A percentile compares a stretch with the other conserved stretches of the same genome.
Evolutionary conservation across 2,797 vertebrate species (phyloP).

Genomic region (Tokudaia muenninki): DNA sequence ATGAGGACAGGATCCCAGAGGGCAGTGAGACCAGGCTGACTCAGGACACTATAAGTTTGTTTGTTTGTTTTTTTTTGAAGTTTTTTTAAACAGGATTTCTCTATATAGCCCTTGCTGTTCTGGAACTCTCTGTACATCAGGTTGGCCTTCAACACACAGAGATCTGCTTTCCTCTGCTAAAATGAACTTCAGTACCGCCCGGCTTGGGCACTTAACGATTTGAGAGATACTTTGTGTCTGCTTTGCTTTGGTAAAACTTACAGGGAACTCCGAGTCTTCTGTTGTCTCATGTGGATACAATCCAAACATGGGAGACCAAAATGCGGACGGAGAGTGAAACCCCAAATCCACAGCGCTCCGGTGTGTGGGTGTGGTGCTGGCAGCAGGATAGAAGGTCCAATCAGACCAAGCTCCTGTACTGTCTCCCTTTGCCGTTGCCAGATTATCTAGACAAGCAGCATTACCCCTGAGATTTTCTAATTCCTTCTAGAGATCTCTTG

Average conservation of each 20-base stretch:
- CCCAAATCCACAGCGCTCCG: not conserved
- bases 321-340: not conserved
- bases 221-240: not conserved
- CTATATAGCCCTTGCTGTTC: not conserved
- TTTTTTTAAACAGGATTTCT: not conserved
- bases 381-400: not conserved
- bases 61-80: no score
- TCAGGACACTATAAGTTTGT: not conserved
- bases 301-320: constrained; percentile 25
- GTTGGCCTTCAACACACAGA: not conserved
- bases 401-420: not conserved
- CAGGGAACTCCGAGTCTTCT: constrained; percentile 10
- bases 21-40: not conserved
- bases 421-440: constrained; percentile 40
- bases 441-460: constrained; percentile 45
- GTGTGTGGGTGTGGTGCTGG: not conserved
- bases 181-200: not conserved
- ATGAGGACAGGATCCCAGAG: not conserved
- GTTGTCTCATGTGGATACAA: not conserved
- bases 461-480: constrained; percentile 47
- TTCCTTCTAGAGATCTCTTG: constrained; percentile 40
- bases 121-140: not conserved
- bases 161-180: not conserved
- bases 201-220: not conserved
- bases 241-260: constrained; percentile 38